A percentile compares a stretch with the other conserved stretches of the same genome.
These are phyloP conservation scores for Itoplectis maculator DNA, from an alignment of 2,888 invertebrate species.

Conservation along the genomic window DNA sequence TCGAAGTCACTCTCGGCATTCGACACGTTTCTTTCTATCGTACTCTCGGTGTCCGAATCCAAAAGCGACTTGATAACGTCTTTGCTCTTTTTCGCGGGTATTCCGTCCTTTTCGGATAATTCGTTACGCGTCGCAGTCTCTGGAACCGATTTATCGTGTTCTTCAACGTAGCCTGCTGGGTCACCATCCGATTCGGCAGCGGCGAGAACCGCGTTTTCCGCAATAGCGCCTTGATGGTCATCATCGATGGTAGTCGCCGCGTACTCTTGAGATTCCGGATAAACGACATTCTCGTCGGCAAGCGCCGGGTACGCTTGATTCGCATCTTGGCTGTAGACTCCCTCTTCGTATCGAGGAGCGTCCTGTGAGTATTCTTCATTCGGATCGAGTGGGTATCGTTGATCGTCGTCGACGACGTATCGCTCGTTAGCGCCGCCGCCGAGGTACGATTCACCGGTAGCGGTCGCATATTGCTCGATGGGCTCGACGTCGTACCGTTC, in stretches of 20 bases:
- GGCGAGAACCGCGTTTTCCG: not conserved
- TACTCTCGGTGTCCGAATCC: conserved; percentile 82
- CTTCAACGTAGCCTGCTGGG: not conserved
- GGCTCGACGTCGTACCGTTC: conserved; percentile 17
- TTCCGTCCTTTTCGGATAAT: conserved; percentile 54
- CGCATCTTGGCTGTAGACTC: conserved; percentile 38
- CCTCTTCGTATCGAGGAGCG: conserved; percentile 35
- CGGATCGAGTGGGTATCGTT: conserved; percentile 45
- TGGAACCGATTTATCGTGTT: conserved; percentile 21
- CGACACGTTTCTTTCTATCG: conserved; percentile 80
- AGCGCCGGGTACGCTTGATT: conserved; percentile 61
- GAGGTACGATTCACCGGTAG: not conserved
- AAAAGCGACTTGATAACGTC: conserved; percentile 77
- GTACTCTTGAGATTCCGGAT: conserved; percentile 69
- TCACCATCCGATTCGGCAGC: not conserved
- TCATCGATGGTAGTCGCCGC: no score
- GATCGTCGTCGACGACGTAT: conserved; percentile 53
- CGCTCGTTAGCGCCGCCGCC: conserved; percentile 9
- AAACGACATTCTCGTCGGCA: conserved; percentile 47
- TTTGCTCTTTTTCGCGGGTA: conserved; percentile 73
- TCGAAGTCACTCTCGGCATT: conserved; percentile 83
- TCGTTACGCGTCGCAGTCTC: conserved; percentile 33
- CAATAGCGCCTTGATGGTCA: conserved; percentile 12
- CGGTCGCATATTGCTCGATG: conserved; percentile 49
- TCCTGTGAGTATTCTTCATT: conserved; percentile 56